Evolutionary conservation across 2,797 vertebrate species (phyloP).

Genomic region (Peromyscus eremicus): DNA sequence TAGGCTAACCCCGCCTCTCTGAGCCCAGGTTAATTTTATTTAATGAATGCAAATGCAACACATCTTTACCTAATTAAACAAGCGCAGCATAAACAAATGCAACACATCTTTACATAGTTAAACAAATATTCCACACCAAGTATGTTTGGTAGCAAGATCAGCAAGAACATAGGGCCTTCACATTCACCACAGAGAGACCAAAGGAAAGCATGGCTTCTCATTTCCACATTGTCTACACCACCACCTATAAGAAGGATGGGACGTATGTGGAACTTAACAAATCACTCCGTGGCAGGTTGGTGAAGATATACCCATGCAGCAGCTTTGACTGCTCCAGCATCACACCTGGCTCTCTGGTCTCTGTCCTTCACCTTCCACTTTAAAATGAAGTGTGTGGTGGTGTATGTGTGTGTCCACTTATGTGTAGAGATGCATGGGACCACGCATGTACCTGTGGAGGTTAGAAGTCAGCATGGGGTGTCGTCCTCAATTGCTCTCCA

Average conservation of each 20-base stretch:
- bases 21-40: not conserved
- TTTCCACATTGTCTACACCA: not conserved
- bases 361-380: not conserved
- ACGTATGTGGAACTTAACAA: accelerated
- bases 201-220: not conserved
- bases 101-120: not conserved
- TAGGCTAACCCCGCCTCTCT: not conserved
- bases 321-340: not conserved
- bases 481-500: not conserved
- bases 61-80: not conserved
- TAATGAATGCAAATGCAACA: not conserved
- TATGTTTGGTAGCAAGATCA: not conserved
- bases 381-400: not conserved
- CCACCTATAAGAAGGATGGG: not conserved
- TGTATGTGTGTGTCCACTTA: not conserved
- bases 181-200: not conserved
- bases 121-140: not conserved
- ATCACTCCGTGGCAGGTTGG: not conserved
- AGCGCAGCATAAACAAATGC: too few relatives aligned
- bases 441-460: not conserved
- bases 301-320: not conserved
- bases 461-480: not conserved
- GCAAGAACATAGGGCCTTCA: not conserved
- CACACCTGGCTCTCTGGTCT: not conserved
- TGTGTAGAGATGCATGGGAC: not conserved